phyloP scores from a whole-genome alignment of 2,888 invertebrate genomes.

The Poecilobothrus nobilitatus region DNA sequence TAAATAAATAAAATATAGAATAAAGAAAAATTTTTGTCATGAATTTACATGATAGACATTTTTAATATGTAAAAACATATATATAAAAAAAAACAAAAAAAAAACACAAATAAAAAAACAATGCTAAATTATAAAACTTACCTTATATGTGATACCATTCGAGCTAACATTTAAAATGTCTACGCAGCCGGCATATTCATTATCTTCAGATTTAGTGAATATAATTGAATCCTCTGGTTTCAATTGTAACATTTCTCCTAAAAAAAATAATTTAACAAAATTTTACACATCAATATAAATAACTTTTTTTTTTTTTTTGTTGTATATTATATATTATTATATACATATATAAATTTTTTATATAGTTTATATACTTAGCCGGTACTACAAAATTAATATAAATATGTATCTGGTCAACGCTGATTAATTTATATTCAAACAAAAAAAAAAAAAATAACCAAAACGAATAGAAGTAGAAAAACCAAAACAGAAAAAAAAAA shows the following conservation, averaged over 20 bases:
- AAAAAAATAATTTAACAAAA: slow-evolving; percentile 20
- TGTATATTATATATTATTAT: too few species aligned
- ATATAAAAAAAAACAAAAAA: neutral
- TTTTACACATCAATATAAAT: slow-evolving; percentile 10
- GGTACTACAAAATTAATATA: too few species aligned
- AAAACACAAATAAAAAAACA: slow-evolving; percentile 13
- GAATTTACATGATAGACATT: too few species aligned
- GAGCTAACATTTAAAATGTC: slow-evolving; percentile 62
- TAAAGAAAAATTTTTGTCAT: too few species aligned
- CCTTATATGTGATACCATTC: slow-evolving; percentile 58
- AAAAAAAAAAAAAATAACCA: slow-evolving; percentile 17
- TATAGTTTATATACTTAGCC: too few species aligned
- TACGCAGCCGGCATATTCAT: slow-evolving; percentile 59
- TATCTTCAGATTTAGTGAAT: slow-evolving; percentile 51
- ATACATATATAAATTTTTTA: too few species aligned
- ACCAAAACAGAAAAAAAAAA: too few species aligned
- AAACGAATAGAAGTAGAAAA: neutral
- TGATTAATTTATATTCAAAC: slow-evolving; percentile 12
- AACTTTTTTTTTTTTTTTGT: too few species aligned
- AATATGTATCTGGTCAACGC: neutral
- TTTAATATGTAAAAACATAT: too few species aligned
- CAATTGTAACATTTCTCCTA: slow-evolving; percentile 53
- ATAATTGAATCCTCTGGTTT: slow-evolving; percentile 62
- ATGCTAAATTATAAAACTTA: too few species aligned
- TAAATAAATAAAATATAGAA: too few species aligned